Percentiles rank a stretch among this genome's conserved stretches.
Evolutionary conservation across 1,140 invertebrate genomes (phyloP).

Genomic region (Listronotus oregonensis): DNA sequence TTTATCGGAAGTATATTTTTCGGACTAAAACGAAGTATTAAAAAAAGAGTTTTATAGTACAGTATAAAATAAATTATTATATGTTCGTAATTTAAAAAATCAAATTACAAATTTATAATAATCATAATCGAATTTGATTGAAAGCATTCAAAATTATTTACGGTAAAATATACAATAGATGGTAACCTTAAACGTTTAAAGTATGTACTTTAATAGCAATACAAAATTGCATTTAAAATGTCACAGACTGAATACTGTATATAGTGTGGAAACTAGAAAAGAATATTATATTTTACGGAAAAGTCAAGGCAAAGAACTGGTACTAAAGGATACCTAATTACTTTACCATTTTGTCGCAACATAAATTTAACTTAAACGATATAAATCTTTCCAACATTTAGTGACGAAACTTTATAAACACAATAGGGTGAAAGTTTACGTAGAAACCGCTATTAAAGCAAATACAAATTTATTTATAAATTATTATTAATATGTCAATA

Average conservation of each 20-base stretch:
- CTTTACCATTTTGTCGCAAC: conserved; percentile 17
- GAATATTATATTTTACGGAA: conserved; percentile 21
- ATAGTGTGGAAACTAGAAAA: conserved; percentile 3
- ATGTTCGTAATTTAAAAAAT: no score
- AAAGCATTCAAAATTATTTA: conserved; percentile 15
- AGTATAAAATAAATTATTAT: no score
- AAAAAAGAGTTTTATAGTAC: no score
- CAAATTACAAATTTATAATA: no score
- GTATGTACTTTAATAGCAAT: conserved; percentile 1
- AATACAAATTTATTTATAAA: no score
- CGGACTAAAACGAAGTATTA: no score
- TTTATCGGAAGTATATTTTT: no score
- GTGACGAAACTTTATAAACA: conserved; percentile 11
- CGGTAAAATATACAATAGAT: conserved; percentile 3
- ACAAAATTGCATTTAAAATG: conserved; percentile 7
- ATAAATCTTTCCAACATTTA: conserved; percentile 21
- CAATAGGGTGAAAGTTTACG: neutral
- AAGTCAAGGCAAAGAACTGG: conserved; percentile 17
- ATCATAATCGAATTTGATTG: no score
- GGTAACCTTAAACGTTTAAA: conserved; percentile 9
- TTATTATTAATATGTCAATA: no score
- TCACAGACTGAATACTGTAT: neutral
- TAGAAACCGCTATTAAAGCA: no score
- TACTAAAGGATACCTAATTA: conserved; percentile 17
- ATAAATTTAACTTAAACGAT: conserved; percentile 21